A percentile compares a stretch with the other conserved stretches of the same genome.
These are phyloP conservation scores for Crotalus helleri DNA, from an alignment of 2,113 vertebrate genomes.

Conservation along the genomic window DNA sequence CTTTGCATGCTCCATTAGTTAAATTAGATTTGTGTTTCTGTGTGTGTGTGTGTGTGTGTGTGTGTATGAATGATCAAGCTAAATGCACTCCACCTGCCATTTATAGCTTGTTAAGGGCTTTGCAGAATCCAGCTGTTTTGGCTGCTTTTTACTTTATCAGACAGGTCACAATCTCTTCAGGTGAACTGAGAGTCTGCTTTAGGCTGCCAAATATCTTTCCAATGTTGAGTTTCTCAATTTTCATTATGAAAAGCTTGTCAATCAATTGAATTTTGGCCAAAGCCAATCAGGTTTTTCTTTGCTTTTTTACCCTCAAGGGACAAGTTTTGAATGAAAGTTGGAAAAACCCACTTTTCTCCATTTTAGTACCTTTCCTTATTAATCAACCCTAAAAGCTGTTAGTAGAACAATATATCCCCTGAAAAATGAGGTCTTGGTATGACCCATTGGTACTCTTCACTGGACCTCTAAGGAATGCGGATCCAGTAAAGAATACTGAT, in stretches of 20 bases:
- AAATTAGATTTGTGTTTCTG: not conserved
- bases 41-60: not conserved
- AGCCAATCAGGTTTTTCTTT: not conserved
- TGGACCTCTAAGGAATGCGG: not conserved
- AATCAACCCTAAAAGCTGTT: not conserved
- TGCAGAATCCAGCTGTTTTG: not conserved
- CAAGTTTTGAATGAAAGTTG: too few relatives aligned
- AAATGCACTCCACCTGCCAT: not conserved
- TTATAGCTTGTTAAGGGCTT: not conserved
- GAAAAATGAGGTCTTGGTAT: not conserved
- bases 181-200: not conserved
- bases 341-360: not conserved
- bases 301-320: not conserved
- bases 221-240: not conserved
- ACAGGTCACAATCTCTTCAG: not conserved
- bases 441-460: not conserved
- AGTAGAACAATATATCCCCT: not conserved
- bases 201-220: not conserved
- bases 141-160: not conserved
- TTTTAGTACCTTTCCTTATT: not conserved
- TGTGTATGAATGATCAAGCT: not conserved
- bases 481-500: too few relatives aligned
- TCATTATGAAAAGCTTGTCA: not conserved
- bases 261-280: not conserved
- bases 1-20: not conserved